Evolutionary conservation across 2,888 invertebrate species (phyloP).

Genomic region (Lathronympha strigana): DNA sequence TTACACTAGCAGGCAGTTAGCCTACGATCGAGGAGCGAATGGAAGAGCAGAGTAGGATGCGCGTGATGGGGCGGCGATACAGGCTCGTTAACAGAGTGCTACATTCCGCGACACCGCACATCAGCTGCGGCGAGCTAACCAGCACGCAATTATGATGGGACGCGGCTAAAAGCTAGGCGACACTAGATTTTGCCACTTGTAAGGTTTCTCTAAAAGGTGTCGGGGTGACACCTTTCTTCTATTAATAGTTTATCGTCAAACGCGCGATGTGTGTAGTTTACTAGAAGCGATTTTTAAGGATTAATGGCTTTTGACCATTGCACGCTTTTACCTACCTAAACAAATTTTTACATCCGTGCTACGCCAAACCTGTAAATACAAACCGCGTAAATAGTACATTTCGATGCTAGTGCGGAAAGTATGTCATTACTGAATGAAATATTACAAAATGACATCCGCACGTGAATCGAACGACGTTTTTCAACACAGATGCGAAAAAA

Average conservation of each 20-base stretch:
- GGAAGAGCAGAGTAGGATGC: slow-evolving; percentile 44
- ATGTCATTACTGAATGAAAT: too few relatives aligned
- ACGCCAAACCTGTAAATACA: too few relatives aligned
- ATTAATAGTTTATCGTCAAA: neutral
- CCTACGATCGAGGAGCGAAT: neutral
- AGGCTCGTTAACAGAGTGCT: slow-evolving; percentile 74
- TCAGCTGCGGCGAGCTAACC: slow-evolving; percentile 60
- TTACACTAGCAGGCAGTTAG: too few relatives aligned
- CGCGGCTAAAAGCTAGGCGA: slow-evolving; percentile 40
- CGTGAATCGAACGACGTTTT: too few relatives aligned
- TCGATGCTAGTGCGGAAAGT: too few relatives aligned
- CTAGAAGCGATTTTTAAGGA: neutral
- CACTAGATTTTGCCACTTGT: slow-evolving; percentile 18
- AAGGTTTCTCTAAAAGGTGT: neutral
- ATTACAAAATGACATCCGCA: too few relatives aligned
- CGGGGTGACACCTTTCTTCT: neutral
- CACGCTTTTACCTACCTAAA: too few relatives aligned
- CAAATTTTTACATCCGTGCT: too few relatives aligned
- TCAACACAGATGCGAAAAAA: too few relatives aligned
- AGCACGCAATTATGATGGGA: slow-evolving; percentile 66
- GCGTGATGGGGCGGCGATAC: slow-evolving; percentile 60
- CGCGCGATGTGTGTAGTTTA: neutral
- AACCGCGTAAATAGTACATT: too few relatives aligned
- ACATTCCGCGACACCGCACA: slow-evolving; percentile 75
- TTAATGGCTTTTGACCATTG: too few relatives aligned